Evolutionary conservation across 2,113 vertebrate species (phyloP).

Genomic region (Ictalurus punctatus): DNA sequence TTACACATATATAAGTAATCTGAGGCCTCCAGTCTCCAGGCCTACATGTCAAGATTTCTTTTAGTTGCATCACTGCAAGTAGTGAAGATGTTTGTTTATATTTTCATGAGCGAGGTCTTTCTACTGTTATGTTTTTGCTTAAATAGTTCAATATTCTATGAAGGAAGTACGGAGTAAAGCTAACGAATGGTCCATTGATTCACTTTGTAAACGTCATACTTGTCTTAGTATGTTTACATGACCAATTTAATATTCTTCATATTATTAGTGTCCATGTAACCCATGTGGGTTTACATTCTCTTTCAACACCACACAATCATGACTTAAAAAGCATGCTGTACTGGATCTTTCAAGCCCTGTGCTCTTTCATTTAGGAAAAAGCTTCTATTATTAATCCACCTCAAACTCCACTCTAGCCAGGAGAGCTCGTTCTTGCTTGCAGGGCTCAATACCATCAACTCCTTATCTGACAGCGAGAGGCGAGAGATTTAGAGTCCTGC

Average conservation of each 20-base stretch:
- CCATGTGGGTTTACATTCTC: background rate
- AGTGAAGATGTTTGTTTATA: background rate
- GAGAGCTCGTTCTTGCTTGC: slow-evolving; percentile 56
- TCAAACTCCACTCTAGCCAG: slow-evolving; percentile 35
- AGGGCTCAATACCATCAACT: slow-evolving; percentile 35
- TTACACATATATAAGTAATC: background rate
- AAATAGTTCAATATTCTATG: background rate
- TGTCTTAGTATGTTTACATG: background rate
- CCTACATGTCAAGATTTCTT: background rate
- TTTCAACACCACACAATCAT: background rate
- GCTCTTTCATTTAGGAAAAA: slow-evolving; percentile 21
- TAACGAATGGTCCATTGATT: no score
- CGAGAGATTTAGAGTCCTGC: slow-evolving; percentile 33
- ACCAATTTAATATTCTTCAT: background rate
- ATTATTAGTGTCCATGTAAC: background rate
- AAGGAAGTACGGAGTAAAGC: background rate
- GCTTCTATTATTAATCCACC: slow-evolving; percentile 65
- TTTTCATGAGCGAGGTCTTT: background rate
- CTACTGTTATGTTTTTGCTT: background rate
- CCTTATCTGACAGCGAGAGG: slow-evolving; percentile 10
- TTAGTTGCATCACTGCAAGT: background rate
- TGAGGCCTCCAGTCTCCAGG: background rate
- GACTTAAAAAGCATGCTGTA: background rate
- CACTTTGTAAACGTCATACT: no score
- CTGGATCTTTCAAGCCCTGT: background rate